phyloP scores from a whole-genome alignment of 2,113 vertebrate genomes.

The Mustela nigripes region DNA sequence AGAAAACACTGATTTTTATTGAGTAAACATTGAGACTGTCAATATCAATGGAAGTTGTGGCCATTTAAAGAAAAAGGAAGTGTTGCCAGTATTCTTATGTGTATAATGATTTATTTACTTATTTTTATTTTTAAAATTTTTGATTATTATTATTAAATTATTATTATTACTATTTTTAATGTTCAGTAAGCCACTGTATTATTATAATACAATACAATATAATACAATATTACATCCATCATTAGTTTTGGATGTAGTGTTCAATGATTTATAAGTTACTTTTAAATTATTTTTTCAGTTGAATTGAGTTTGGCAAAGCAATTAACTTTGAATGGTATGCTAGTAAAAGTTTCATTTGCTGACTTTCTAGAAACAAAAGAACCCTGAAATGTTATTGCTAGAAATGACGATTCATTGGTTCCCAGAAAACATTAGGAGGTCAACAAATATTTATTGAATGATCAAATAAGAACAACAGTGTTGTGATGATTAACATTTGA shows the following conservation, averaged over 20 bases:
- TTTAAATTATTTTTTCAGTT: conserved; percentile 80
- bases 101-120: conserved; percentile 67
- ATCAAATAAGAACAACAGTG: conserved; percentile 1
- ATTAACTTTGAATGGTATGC: conserved; percentile 74
- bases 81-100: conserved; percentile 59
- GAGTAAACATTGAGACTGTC: conserved; percentile 18
- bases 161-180: too few species aligned
- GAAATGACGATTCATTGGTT: conserved; percentile 59
- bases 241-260: too few species aligned
- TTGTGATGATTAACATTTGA: neutral
- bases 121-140: too few species aligned
- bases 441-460: conserved; percentile 29
- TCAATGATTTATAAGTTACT: conserved; percentile 52
- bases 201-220: too few species aligned
- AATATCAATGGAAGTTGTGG: conserved; percentile 57
- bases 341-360: conserved; percentile 64
- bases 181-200: too few species aligned
- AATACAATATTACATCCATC: too few species aligned
- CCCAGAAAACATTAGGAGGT: neutral
- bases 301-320: conserved; percentile 80
- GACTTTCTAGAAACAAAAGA: conserved; percentile 57
- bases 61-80: conserved; percentile 76
- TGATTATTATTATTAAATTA: too few species aligned
- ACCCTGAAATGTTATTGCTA: conserved; percentile 26
- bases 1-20: conserved; percentile 45